phyloP scores from a whole-genome alignment of 37 sponge, comb jelly and placozoan genomes.

The Trichoplax adhaerens region DNA sequence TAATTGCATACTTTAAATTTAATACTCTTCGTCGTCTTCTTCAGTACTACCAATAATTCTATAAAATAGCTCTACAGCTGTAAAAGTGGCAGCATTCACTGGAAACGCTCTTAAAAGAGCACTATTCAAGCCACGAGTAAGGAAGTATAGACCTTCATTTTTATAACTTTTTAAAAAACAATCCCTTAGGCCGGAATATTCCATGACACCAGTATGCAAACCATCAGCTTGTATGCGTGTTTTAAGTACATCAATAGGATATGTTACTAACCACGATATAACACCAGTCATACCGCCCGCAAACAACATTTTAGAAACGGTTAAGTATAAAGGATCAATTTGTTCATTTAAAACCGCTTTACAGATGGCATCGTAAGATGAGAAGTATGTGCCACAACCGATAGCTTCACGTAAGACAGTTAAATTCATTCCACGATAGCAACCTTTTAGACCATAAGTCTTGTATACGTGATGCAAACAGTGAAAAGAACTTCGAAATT shows the following conservation, averaged over 20 bases:
- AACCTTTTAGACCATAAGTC: slow-evolving; percentile 35
- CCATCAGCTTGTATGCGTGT: slow-evolving; percentile 6
- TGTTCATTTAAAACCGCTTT: neutral
- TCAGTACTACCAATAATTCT: slow-evolving; percentile 7
- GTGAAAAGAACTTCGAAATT: slow-evolving; percentile 37
- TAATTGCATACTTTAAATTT: neutral
- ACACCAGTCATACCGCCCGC: neutral
- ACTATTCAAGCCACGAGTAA: slow-evolving; percentile 52
- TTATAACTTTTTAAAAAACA: slow-evolving; percentile 46
- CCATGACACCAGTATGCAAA: neutral
- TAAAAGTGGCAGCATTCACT: slow-evolving; percentile 60
- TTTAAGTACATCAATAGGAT: slow-evolving; percentile 8
- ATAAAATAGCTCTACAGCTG: slow-evolving; percentile 35
- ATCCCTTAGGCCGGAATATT: slow-evolving; percentile 39
- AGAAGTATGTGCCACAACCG: slow-evolving; percentile 55
- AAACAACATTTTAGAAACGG: neutral
- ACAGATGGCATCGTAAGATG: slow-evolving; percentile 36
- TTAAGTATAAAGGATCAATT: slow-evolving; percentile 12
- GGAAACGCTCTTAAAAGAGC: slow-evolving; percentile 66
- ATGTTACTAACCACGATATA: neutral
- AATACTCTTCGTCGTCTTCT: neutral
- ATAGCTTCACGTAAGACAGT: slow-evolving; percentile 58
- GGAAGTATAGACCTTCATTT: slow-evolving; percentile 27
- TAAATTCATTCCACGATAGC: slow-evolving; percentile 33
- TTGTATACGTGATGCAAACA: slow-evolving; percentile 33